Evolutionary conservation across 2,888 invertebrate genomes (phyloP).

Genomic region (Coecobrya sp.): DNA sequence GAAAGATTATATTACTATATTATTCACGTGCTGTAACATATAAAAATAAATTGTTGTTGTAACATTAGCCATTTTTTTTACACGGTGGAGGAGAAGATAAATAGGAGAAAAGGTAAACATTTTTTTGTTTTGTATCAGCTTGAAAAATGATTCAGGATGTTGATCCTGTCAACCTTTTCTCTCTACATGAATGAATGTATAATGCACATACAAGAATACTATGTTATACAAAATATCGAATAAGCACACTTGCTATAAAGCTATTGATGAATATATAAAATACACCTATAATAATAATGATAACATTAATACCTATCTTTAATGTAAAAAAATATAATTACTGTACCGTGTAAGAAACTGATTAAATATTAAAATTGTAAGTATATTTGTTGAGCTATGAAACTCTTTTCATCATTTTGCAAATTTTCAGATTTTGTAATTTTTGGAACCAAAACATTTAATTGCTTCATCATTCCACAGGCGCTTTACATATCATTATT

Average conservation of each 20-base stretch:
- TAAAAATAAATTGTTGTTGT: no score
- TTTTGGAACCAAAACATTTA: not conserved
- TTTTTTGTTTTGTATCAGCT: not conserved
- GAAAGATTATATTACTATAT: no score
- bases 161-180: not conserved
- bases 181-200: not conserved
- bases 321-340: no score
- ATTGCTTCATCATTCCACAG: not conserved
- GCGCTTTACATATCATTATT: no score
- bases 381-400: slow-evolving; percentile 42
- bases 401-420: not conserved
- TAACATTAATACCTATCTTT: not conserved
- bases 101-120: not conserved
- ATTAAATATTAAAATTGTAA: slow-evolving; percentile 39
- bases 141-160: not conserved
- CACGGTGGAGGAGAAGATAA: not conserved
- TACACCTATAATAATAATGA: no score
- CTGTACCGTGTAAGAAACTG: slow-evolving; percentile 17
- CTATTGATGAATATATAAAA: no score
- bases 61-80: not conserved
- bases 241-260: no score
- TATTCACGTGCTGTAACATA: no score
- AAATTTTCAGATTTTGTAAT: no score
- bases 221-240: no score
- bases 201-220: not conserved